A percentile compares a stretch with the other conserved stretches of the same genome.
These are phyloP conservation scores for Ditula angustiorana DNA, from an alignment of 2,888 invertebrate species.

Conservation along the genomic window DNA sequence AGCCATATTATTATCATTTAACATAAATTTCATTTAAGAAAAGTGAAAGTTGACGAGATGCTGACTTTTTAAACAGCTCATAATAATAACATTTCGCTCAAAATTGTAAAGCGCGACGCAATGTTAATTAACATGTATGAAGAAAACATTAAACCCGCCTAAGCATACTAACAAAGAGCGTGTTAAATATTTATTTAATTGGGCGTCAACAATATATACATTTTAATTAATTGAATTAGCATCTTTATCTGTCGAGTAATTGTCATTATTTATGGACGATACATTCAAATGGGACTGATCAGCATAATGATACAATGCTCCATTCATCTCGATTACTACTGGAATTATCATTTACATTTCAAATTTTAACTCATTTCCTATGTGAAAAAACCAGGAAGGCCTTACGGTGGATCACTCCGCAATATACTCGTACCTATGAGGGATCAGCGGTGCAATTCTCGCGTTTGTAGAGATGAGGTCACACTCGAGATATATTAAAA, in stretches of 20 bases:
- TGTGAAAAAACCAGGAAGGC: too few species aligned
- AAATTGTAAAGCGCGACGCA: background rate
- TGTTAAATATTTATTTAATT: slow-evolving; percentile 28
- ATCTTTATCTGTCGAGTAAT: slow-evolving; percentile 23
- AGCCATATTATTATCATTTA: background rate
- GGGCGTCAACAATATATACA: slow-evolving; percentile 28
- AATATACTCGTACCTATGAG: too few species aligned
- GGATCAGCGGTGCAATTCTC: too few species aligned
- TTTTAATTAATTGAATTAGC: slow-evolving; percentile 30
- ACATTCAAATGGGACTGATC: slow-evolving; percentile 18
- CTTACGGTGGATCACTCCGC: too few species aligned
- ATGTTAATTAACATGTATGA: slow-evolving; percentile 13
- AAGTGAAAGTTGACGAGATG: slow-evolving; percentile 16
- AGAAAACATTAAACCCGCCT: background rate
- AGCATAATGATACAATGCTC: slow-evolving; percentile 20
- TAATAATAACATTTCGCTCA: slow-evolving; percentile 7
- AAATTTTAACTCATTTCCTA: background rate
- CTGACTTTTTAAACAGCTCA: slow-evolving; percentile 3
- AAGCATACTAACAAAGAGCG: background rate
- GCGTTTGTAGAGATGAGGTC: too few species aligned
- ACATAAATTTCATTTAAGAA: background rate
- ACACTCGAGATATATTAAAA: too few species aligned
- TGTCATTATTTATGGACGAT: slow-evolving; percentile 29
- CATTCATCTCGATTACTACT: slow-evolving; percentile 14
- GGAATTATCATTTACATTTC: background rate